These are phyloP conservation scores for Dendrolimus houi DNA, from an alignment of 2,888 invertebrate genomes.

Conservation along the genomic window DNA sequence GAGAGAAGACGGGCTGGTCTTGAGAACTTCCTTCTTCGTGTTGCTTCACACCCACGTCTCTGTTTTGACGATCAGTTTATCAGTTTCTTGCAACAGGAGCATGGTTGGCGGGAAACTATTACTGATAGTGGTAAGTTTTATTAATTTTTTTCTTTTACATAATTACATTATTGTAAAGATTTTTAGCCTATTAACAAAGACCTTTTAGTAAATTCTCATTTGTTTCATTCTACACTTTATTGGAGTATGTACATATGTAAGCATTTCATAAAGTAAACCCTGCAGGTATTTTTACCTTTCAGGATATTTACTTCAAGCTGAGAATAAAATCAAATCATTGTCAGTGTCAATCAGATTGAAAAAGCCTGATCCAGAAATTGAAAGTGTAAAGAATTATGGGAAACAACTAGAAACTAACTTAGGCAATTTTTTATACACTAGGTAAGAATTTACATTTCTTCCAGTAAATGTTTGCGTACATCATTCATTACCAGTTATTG, in stretches of 20 bases:
- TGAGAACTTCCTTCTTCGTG: conserved; percentile 86
- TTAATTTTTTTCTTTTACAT: neutral
- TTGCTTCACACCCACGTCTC: conserved; percentile 84
- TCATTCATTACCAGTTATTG: too few relatives aligned
- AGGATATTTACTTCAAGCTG: conserved; percentile 85
- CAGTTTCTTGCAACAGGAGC: conserved; percentile 86
- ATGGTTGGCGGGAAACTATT: conserved; percentile 86
- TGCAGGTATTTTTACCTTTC: conserved; percentile 16
- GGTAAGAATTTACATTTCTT: conserved; percentile 30
- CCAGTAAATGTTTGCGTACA: too few relatives aligned
- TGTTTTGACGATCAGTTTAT: conserved; percentile 86
- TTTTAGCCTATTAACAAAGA: too few relatives aligned
- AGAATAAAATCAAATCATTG: conserved; percentile 85
- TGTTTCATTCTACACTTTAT: too few relatives aligned
- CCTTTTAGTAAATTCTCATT: too few relatives aligned
- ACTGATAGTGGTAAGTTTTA: conserved; percentile 79
- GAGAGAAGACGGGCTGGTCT: conserved; percentile 88
- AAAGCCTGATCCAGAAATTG: conserved; percentile 84
- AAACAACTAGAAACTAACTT: conserved; percentile 80
- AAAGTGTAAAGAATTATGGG: conserved; percentile 84
- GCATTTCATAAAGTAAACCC: too few relatives aligned
- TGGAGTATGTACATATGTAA: too few relatives aligned
- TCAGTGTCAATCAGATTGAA: conserved; percentile 85
- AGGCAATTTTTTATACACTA: conserved; percentile 76
- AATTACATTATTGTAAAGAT: too few relatives aligned